Evolutionary conservation across 2,797 vertebrate genomes (phyloP).

Genomic region (Saguinus oedipus): DNA sequence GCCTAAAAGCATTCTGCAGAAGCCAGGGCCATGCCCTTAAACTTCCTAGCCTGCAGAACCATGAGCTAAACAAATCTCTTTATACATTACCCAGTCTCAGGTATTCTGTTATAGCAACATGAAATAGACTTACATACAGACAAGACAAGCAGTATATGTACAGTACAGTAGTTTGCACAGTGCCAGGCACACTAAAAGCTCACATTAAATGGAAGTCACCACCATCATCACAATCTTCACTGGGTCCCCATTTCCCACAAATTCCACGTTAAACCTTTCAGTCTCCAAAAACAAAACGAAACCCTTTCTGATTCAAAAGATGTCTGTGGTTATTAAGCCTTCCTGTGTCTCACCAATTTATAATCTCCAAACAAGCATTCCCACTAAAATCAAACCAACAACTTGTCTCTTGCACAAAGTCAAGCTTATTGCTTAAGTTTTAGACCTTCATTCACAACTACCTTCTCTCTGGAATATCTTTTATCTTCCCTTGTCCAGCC

Average conservation of each 20-base stretch:
- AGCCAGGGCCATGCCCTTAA: not conserved
- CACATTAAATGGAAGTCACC: not conserved
- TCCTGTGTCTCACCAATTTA: not conserved
- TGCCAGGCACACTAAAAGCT: not conserved
- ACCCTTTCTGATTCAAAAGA: not conserved
- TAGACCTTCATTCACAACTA: not conserved
- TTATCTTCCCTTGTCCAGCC: not conserved
- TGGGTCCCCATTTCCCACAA: not conserved
- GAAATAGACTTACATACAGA: not conserved
- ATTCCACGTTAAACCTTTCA: slow-evolving; percentile 40
- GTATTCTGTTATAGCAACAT: not conserved
- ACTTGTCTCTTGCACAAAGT: not conserved
- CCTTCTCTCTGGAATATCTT: not conserved
- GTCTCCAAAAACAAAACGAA: not conserved
- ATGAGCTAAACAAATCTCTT: not conserved
- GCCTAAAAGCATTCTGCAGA: not conserved
- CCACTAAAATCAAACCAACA: slow-evolving; percentile 16
- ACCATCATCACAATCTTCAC: not conserved
- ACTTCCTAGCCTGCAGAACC: not conserved
- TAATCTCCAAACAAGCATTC: slow-evolving; percentile 2
- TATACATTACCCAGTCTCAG: not conserved
- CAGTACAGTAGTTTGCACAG: not conserved
- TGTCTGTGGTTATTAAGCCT: not conserved
- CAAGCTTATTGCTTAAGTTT: not conserved
- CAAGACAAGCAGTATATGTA: not conserved